Evolutionary conservation across 2,113 vertebrate species (phyloP), one percentile per base, ranked within the genome.

Genomic region (Grus americana): DNA sequence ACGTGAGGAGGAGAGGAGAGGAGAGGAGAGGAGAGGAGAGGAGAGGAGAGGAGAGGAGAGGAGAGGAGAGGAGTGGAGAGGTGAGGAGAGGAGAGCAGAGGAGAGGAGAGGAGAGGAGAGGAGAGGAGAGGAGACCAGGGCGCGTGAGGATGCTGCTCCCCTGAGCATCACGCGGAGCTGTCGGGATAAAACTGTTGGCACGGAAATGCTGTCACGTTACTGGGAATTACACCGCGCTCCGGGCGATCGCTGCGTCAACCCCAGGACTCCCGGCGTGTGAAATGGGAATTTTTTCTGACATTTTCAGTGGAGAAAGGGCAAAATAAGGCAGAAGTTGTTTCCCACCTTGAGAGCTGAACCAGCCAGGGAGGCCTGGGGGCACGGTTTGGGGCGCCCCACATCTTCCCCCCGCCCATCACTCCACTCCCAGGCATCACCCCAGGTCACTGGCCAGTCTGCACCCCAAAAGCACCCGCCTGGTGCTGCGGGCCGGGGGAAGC

Each of bases 101-200:
- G 66, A 59, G 15, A 29, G 27, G 24, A 75, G 26, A n/a, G 46
- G 40, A 50, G 21, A 38, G 46, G 66, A 59, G 15, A 29, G 27
- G 24, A 75, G 26, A 30, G 46, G 40, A 50, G 21, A 38, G 46
- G 66, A 59, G 15, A 75, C 1, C 30, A 57, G 42, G 40, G 15
- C 2, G 8, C 3, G 4, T 0, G 2, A 42, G 23, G 49, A 38
- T 79, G 34, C 30, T 62, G 27, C 29, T 88, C 70, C 11, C 24
- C 29, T 0, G 0, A 47, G 68, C 29, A 55, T 59, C 65, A 3
- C 0, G 58, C 81, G 44, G 47, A 46, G 44, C 14, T 36, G 15
- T n/a, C 71, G 50, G 74, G 49, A 68, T 40, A 67, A 75, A 79
- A 73, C 3, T n/a, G 34, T 17, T 76, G 58, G 66, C 55, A 59